These are phyloP conservation scores for Otolemur crassicaudatus DNA, from an alignment of 2,797 vertebrate species.

Conservation along the genomic window DNA sequence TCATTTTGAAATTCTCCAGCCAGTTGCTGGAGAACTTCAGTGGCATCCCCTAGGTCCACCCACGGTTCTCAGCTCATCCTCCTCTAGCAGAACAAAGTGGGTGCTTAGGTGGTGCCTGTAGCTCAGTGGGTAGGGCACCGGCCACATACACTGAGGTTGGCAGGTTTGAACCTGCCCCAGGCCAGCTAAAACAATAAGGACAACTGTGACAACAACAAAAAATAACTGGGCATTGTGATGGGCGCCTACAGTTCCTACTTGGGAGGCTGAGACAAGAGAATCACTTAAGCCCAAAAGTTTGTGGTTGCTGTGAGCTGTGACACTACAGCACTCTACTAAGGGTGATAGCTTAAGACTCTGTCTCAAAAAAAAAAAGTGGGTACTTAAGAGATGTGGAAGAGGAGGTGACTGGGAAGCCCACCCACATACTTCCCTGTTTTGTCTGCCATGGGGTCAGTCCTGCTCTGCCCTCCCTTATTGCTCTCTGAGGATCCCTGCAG, in stretches of 20 bases:
- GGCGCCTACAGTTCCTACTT: too few relatives aligned
- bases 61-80: background rate
- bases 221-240: too few relatives aligned
- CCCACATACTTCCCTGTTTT: background rate
- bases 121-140: too few relatives aligned
- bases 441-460: background rate
- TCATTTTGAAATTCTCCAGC: background rate
- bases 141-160: too few relatives aligned
- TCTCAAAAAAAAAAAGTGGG: background rate
- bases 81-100: background rate
- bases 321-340: too few relatives aligned
- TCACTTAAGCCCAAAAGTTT: too few relatives aligned
- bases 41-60: background rate
- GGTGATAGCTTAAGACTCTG: background rate
- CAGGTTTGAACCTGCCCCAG: too few relatives aligned
- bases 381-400: background rate
- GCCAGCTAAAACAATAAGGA: too few relatives aligned
- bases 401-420: background rate
- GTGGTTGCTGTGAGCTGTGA: too few relatives aligned
- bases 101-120: too few relatives aligned
- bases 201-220: too few relatives aligned
- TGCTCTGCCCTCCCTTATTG: accelerated
- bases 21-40: background rate
- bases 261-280: too few relatives aligned
- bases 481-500: background rate